phyloP scores from a whole-genome alignment of 53 echinoderm and acorn worm genomes.

The Hippasteria phrygiana region DNA sequence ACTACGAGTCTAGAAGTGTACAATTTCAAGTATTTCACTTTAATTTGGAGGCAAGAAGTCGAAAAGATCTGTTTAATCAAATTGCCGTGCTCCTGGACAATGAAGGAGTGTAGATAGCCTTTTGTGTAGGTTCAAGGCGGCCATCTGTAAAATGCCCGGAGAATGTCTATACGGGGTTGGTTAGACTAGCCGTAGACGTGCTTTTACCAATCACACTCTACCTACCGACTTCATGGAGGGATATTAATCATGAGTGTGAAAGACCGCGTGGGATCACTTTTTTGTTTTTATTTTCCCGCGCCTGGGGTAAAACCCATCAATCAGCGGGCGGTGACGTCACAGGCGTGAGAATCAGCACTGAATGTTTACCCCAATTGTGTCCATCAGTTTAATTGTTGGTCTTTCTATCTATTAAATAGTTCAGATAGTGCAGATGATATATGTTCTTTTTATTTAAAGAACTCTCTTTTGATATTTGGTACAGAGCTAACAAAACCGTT shows the following conservation, averaged over 20 bases:
- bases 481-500: too few relatives aligned
- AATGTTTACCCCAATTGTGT: conserved; percentile 35
- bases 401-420: too few relatives aligned
- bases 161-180: neutral
- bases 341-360: conserved; percentile 33
- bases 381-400: too few relatives aligned
- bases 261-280: conserved; percentile 18
- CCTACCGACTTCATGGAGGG: neutral
- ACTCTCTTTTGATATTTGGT: too few relatives aligned
- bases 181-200: neutral
- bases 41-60: conserved; percentile 66
- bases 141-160: conserved; percentile 44
- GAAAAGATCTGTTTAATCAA: conserved; percentile 70
- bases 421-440: too few relatives aligned
- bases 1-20: conserved; percentile 62
- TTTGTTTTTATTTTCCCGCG: conserved; percentile 64
- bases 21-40: conserved; percentile 66
- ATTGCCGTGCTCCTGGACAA: conserved; percentile 42
- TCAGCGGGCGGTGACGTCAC: conserved; percentile 44
- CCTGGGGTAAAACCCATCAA: conserved; percentile 62
- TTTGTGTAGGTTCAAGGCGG: conserved; percentile 25
- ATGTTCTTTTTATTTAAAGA: too few relatives aligned
- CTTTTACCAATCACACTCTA: neutral
- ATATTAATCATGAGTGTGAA: conserved; percentile 27
- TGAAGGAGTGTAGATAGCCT: conserved; percentile 26